Base-by-base conservation (phyloP, 2,113 vertebrate species). In the Pollimyrus isidori region DNA sequence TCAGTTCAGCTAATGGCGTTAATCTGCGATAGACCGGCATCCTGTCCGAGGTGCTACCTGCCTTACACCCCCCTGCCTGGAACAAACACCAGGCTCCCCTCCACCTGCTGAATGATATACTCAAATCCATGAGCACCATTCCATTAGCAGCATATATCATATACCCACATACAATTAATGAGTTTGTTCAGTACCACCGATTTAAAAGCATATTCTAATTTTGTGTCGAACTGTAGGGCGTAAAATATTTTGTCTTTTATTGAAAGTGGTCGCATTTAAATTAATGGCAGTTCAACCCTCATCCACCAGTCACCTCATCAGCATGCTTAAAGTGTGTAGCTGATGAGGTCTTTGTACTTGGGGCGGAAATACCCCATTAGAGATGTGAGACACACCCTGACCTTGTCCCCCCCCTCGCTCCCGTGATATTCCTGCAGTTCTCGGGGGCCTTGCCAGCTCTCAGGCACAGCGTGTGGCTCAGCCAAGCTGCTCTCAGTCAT, bases 351-450 rank as follows among this genome's bases (percentile, higher is more conserved):
- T 85, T 26, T 62, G 80, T 82, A 19, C 52, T 48, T 82, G 1
- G 50, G 80, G 80, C 48, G 88, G 88, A 89, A 89, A 89, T 89
- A 52, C 80, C 88, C 88, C 76, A 89, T 89, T 89, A 89, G 39
- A 84, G 21, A 23, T 48, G 23, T 42, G 76, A 52, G 76, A 26
- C 80, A 83, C 88, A 49, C 88, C 88, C 88, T 65, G 80, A 85
- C 88, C 39, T 80, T 46, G 13, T 4, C 42, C 42, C 88, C 30
- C 19, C 3, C 50, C 88, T 26, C 52, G 26, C 50, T 30, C 49
- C 3, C 11, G 42, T 85, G 42, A 89, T 62, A 58, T 85, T 84
- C 56, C 46, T 85, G n/a, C n/a, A 10, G 35, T 39, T 15, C 13
- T 26, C n/a, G 9, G 35, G 52, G 35, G 6, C 52, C 35, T 19